Evolutionary conservation across 2,888 invertebrate species (phyloP), one percentile per base, ranked within the genome.

Genomic region (Prenolepis imparis): DNA sequence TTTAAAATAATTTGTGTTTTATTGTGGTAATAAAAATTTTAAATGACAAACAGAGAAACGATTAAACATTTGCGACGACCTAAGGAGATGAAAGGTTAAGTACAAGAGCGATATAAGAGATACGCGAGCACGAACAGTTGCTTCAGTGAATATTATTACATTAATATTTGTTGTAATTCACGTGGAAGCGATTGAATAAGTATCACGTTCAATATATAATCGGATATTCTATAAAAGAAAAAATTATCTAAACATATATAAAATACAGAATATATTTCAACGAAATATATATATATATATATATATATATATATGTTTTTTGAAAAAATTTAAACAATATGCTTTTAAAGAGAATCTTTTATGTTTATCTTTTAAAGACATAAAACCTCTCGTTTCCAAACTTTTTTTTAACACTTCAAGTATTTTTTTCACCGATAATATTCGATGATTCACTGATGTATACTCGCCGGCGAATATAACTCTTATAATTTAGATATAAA

Each of bases 31-130:
- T 39, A 57, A 72, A 72, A 15, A 4, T 36, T 70, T 15, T 24
- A 24, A 39, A 24, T 55, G 63, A 74, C 15, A 8, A 21, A 59
- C 24, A 6, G 24, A 24, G 39, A 21, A 39, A 32, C 0, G 72
- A 28, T 73, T 41, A 41, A 52, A n/a, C 32, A 18, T 63, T 48
- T 11, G 44, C 15, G 28, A 4, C 44, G 48, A 63, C 44, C 32
- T 11, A 9, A 74, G 74, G 32, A 74, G 52, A 36, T 52, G 52
- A 64, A 75, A 39, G 36, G 18, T 75, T 64, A 64, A 75, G 12
- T 15, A 12, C 36, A n/a, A 28, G 44, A 73, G 8, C 15, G n/a
- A 74, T 44, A 32, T 15, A 57, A 21, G 61, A 57, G 61, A 57
- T 57, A 41, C 28, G 44, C 21, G 74, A 44, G 21, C 6, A 75